These are phyloP conservation scores for Eupelmus urozonus DNA, from an alignment of 2,888 invertebrate genomes.

Conservation along the genomic window DNA sequence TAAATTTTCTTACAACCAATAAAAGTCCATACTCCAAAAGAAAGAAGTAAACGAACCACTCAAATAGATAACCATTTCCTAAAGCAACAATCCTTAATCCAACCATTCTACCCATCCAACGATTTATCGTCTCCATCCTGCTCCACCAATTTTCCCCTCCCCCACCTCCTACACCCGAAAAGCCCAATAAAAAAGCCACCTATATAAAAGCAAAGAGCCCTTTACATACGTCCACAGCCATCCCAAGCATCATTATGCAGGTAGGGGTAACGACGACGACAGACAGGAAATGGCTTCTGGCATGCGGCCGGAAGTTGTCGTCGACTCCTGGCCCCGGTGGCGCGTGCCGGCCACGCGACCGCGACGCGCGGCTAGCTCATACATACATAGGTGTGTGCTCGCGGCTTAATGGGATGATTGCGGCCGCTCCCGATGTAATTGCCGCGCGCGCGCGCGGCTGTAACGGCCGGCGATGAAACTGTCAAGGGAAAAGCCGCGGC, in stretches of 20 bases:
- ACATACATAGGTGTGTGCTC: neutral
- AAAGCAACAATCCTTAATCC: neutral
- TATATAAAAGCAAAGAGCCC: neutral
- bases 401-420: slow-evolving; percentile 65
- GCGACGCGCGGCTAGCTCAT: neutral
- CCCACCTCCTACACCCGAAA: neutral
- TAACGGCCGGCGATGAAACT: slow-evolving; percentile 21
- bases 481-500: neutral
- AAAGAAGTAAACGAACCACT: no score
- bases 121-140: slow-evolving; percentile 1
- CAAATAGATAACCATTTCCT: no score
- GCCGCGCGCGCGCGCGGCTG: slow-evolving; percentile 5
- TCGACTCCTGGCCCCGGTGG: slow-evolving; percentile 58
- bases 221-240: neutral
- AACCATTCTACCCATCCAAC: neutral
- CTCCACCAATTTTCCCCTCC: neutral
- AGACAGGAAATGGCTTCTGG: slow-evolving; percentile 31
- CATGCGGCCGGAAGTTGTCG: slow-evolving; percentile 69
- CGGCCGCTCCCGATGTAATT: slow-evolving; percentile 29
- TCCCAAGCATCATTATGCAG: slow-evolving; percentile 44
- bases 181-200: neutral
- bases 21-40: no score
- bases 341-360: slow-evolving; percentile 74
- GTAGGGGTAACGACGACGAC: slow-evolving; percentile 24
- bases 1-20: no score